Evolutionary conservation across 2,113 vertebrate genomes (phyloP).

Genomic region (Deroptyus accipitrinus): DNA sequence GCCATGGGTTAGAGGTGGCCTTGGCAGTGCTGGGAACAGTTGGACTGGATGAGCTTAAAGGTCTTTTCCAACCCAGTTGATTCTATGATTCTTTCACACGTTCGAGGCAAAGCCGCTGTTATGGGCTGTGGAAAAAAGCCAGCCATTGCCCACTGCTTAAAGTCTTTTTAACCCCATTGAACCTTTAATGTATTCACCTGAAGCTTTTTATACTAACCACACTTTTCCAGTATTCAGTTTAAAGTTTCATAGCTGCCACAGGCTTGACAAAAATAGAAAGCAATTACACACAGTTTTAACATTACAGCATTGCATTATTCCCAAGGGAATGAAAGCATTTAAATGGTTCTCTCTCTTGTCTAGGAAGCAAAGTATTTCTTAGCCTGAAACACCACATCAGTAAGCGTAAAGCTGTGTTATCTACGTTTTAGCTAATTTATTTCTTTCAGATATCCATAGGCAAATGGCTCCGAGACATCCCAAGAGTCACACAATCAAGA

Average conservation of each 20-base stretch:
- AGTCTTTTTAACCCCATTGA: neutral
- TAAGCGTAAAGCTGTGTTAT: neutral
- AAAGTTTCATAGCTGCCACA: neutral
- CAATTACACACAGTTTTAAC: constrained; percentile 46
- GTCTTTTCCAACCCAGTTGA: neutral
- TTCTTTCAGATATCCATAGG: neutral
- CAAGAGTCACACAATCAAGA: neutral
- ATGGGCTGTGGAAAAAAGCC: neutral
- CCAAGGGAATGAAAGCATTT: neutral
- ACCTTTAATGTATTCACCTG: neutral
- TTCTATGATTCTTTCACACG: neutral
- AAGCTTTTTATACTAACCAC: neutral
- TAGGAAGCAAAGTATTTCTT: neutral
- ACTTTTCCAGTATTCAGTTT: neutral
- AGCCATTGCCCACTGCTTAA: neutral
- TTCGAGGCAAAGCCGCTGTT: neutral
- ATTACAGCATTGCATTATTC: constrained; percentile 5
- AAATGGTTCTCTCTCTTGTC: neutral
- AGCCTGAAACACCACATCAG: neutral
- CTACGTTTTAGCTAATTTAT: neutral
- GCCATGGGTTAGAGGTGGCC: neutral
- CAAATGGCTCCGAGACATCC: neutral
- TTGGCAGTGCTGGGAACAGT: neutral
- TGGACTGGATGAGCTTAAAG: neutral
- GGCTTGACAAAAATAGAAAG: constrained; percentile 50